These are phyloP conservation scores for Coptotermes formosanus DNA, from an alignment of 1,140 invertebrate genomes.

Conservation along the genomic window DNA sequence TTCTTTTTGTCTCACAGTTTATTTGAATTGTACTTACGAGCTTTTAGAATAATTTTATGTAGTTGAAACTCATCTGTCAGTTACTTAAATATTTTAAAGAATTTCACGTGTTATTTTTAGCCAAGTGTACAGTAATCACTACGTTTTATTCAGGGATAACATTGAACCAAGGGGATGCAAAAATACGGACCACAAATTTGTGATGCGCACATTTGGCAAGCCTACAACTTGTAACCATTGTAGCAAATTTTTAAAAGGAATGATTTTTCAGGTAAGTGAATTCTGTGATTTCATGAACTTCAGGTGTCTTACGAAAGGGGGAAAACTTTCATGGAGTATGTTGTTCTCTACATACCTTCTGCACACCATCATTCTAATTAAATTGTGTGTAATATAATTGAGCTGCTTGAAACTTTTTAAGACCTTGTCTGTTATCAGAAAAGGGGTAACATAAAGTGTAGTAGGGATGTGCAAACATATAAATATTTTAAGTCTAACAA, in stretches of 20 bases:
- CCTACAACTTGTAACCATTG: conserved; percentile 80
- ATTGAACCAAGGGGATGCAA: conserved; percentile 75
- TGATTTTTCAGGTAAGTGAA: conserved; percentile 70
- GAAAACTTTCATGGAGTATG: not conserved
- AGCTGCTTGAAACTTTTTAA: too few relatives aligned
- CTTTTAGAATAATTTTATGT: not conserved
- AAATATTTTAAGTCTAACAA: too few relatives aligned
- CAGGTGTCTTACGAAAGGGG: conserved; percentile 34
- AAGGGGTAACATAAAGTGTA: too few relatives aligned
- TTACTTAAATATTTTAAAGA: not conserved
- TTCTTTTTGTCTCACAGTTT: not conserved
- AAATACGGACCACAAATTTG: conserved; percentile 82
- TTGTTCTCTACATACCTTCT: too few relatives aligned
- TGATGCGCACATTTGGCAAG: conserved; percentile 81
- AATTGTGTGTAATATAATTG: too few relatives aligned
- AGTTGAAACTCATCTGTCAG: not conserved
- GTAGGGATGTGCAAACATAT: too few relatives aligned
- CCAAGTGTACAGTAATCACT: not conserved
- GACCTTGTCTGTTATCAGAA: too few relatives aligned
- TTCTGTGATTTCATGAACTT: conserved; percentile 35
- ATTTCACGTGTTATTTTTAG: not conserved
- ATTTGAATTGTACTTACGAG: not conserved
- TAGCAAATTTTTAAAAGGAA: conserved; percentile 84
- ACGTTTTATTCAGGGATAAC: conserved; percentile 70
- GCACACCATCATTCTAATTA: too few relatives aligned